Percentiles rank a stretch among this genome's conserved stretches.
Evolutionary conservation across 2,888 invertebrate genomes (phyloP).

Genomic region (Andrena chrysosceles): DNA sequence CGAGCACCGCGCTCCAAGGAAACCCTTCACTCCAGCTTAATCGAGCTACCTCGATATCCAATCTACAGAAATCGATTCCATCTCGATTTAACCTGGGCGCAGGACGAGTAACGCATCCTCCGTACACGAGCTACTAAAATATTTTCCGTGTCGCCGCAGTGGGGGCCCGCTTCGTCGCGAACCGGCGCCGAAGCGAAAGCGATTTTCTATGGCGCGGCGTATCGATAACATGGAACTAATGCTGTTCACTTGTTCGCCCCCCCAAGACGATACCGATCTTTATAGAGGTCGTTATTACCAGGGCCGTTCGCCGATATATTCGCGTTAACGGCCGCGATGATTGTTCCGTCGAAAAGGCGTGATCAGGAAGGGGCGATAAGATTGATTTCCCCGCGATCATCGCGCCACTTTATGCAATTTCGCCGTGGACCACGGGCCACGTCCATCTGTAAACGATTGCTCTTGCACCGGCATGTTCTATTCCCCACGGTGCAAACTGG

Average conservation of each 20-base stretch:
- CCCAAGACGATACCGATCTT: conserved; percentile 77
- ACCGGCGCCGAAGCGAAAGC: conserved; percentile 76
- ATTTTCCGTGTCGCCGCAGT: conserved; percentile 75
- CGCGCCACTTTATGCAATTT: not conserved
- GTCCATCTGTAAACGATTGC: not conserved
- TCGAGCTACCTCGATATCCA: conserved; percentile 15
- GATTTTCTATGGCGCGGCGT: conserved; percentile 80
- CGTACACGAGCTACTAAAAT: conserved; percentile 69
- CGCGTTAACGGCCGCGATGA: conserved; percentile 38
- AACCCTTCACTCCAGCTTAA: conserved; percentile 4
- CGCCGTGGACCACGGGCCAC: not conserved
- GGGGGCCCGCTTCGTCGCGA: conserved; percentile 63
- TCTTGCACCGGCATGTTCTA: not conserved
- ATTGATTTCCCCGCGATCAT: conserved; percentile 10
- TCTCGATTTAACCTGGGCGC: not conserved
- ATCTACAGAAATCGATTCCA: conserved; percentile 20
- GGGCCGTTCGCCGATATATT: conserved; percentile 27
- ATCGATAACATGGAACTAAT: conserved; percentile 81
- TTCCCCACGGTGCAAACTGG: conserved; percentile 49
- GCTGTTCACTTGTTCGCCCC: conserved; percentile 82
- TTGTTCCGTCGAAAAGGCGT: conserved; percentile 14
- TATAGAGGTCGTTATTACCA: conserved; percentile 71
- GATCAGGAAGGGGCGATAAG: not conserved
- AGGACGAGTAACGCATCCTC: conserved; percentile 14
- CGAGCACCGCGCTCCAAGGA: not conserved